Conservation (phyloP, 2,797 vertebrate species). For the Ctenochaetus hawaiiensis region DNA sequence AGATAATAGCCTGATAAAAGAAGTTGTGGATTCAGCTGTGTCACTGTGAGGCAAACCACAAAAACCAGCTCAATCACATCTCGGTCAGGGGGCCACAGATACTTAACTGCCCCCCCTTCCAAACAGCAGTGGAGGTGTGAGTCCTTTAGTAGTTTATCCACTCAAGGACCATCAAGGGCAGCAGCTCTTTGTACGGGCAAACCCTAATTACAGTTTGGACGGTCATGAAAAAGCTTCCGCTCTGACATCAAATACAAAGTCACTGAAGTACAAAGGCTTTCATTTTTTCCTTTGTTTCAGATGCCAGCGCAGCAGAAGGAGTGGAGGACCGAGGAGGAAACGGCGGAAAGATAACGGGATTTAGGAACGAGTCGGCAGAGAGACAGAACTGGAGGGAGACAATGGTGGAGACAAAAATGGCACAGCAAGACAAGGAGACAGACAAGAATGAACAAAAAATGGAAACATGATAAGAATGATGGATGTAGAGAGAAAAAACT, state of each 20-base stretch:
- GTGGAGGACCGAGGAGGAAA: slow-evolving; percentile 46
- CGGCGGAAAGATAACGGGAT: slow-evolving; percentile 65
- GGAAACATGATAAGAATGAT: slow-evolving; percentile 75
- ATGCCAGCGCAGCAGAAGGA: slow-evolving; percentile 64
- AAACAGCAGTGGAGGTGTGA: slow-evolving; percentile 58
- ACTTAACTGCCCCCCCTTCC: slow-evolving; percentile 21
- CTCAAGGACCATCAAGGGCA: slow-evolving; percentile 67
- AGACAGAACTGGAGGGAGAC: slow-evolving; percentile 25
- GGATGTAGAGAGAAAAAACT: slow-evolving; percentile 30
- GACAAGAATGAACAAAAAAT: slow-evolving; percentile 68
- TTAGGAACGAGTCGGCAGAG: slow-evolving; percentile 43
- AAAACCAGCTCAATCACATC: slow-evolving; percentile 45
- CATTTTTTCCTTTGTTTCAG: slow-evolving; percentile 68
- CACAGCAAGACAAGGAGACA: slow-evolving; percentile 47
- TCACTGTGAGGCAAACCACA: slow-evolving; percentile 45
- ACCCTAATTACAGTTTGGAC: slow-evolving; percentile 74
- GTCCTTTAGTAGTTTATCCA: slow-evolving; percentile 68
- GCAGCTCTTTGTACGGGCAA: slow-evolving; percentile 56
- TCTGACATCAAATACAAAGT: slow-evolving; percentile 76
- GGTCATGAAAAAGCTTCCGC: slow-evolving; percentile 73
- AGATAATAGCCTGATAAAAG: slow-evolving; percentile 38
- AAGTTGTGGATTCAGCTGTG: slow-evolving; percentile 57
- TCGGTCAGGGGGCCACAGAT: slow-evolving; percentile 21
- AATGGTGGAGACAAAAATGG: slow-evolving; percentile 59
- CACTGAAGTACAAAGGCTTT: slow-evolving; percentile 71